Conservation (phyloP, 2,797 vertebrate species). For the Echiichthys vipera region DNA sequence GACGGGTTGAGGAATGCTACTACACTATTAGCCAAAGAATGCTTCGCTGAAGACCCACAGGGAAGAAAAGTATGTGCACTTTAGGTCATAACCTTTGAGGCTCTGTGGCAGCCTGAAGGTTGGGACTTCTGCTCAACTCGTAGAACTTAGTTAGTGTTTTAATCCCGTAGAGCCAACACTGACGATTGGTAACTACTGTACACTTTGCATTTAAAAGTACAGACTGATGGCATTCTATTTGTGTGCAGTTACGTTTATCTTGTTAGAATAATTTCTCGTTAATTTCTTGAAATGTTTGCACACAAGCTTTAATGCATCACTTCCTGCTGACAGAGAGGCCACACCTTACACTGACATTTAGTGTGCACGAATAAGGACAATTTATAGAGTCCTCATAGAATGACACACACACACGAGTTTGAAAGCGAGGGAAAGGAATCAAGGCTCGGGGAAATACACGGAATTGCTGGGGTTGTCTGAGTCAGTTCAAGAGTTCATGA, state of each 20-base stretch:
- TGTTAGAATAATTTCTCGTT: not conserved
- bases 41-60: not conserved
- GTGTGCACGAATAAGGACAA: not conserved
- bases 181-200: not conserved
- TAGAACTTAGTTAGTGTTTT: not conserved
- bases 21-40: conserved; percentile 9
- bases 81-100: conserved; percentile 32
- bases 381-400: not conserved
- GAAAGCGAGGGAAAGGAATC: too few species aligned
- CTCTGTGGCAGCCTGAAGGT: not conserved
- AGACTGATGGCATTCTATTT: not conserved
- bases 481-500: too few species aligned
- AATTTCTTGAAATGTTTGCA: not conserved
- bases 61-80: not conserved
- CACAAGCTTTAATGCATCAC: not conserved
- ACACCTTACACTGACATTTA: not conserved
- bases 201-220: not conserved
- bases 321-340: not conserved
- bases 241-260: not conserved
- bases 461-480: too few species aligned
- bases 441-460: too few species aligned
- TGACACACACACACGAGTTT: too few species aligned
- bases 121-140: conserved; percentile 7
- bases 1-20: conserved; percentile 5
- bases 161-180: not conserved